phyloP scores from a whole-genome alignment of 2,888 invertebrate genomes.

The Megaustenia siamemsis region DNA sequence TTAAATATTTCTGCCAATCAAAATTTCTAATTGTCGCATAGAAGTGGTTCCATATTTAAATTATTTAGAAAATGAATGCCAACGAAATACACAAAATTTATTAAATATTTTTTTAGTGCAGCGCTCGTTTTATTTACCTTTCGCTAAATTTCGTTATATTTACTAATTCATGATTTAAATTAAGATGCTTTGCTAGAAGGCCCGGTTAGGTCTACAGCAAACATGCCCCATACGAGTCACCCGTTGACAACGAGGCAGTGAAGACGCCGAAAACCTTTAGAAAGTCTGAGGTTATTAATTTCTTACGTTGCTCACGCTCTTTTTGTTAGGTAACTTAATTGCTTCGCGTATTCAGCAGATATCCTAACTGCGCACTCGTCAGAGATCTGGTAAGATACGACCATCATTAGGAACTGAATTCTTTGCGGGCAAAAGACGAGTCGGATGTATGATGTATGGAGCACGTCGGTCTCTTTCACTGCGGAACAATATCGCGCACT shows the following conservation, averaged over 20 bases:
- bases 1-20: too few species aligned
- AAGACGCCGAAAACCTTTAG: not conserved
- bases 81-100: too few species aligned
- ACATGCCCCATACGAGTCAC: not conserved
- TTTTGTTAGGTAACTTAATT: constrained; percentile 1
- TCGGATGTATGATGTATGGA: constrained; percentile 17
- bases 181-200: not conserved
- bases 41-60: too few species aligned
- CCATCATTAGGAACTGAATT: not conserved
- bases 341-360: too few species aligned
- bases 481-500: constrained; percentile 13
- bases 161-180: not conserved
- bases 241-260: not conserved
- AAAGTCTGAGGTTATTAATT: not conserved
- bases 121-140: not conserved
- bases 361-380: not conserved
- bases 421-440: not conserved
- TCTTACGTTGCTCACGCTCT: not conserved
- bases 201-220: not conserved
- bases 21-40: too few species aligned
- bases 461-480: constrained; percentile 14
- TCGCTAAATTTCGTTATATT: not conserved
- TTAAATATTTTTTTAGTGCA: too few species aligned
- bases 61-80: too few species aligned
- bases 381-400: constrained; percentile 21